Evolutionary conservation across 2,113 vertebrate species (phyloP).

Genomic region (Lates calcarifer): DNA sequence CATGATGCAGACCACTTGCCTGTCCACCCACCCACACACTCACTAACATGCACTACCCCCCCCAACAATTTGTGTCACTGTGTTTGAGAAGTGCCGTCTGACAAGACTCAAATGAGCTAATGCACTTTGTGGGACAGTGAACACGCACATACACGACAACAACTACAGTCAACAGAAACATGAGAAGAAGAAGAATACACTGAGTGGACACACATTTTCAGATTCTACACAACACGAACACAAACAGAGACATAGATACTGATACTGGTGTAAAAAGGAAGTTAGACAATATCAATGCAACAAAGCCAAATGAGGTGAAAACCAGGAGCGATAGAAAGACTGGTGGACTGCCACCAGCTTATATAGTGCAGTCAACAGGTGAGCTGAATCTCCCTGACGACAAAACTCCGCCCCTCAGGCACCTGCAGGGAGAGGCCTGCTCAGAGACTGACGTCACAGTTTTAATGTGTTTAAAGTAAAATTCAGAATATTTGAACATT

Average conservation of each 20-base stretch:
- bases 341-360: too few species aligned
- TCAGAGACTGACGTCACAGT: too few species aligned
- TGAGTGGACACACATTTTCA: neutral
- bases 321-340: too few species aligned
- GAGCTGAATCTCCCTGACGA: too few species aligned
- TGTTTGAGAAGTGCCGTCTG: slow-evolving; percentile 76
- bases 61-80: slow-evolving; percentile 78
- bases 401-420: too few species aligned
- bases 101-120: slow-evolving; percentile 84
- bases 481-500: neutral
- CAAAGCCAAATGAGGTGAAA: too few species aligned
- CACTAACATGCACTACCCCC: slow-evolving; percentile 35
- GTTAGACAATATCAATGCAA: too few species aligned
- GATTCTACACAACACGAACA: too few species aligned
- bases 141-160: slow-evolving; percentile 23
- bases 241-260: neutral
- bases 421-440: too few species aligned
- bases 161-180: slow-evolving; percentile 8
- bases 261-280: neutral
- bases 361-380: too few species aligned
- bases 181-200: slow-evolving; percentile 2
- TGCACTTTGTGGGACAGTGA: slow-evolving; percentile 74
- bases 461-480: too few species aligned
- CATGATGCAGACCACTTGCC: slow-evolving; percentile 86
- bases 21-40: slow-evolving; percentile 48